Evolutionary conservation across 2,888 invertebrate species (phyloP).

Genomic region (Sarcophaga caerulescens): DNA sequence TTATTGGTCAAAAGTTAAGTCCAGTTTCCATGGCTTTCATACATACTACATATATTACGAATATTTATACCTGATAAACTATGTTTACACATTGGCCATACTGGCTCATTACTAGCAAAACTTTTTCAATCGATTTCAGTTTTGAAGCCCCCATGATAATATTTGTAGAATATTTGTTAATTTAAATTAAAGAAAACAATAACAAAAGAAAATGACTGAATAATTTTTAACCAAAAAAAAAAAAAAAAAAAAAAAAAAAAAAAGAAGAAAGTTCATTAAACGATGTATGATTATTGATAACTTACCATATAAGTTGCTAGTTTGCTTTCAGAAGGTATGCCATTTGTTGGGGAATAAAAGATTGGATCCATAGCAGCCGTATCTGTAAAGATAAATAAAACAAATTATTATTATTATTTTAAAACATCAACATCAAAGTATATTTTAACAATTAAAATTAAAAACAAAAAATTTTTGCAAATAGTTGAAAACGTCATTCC

Average conservation of each 20-base stretch:
- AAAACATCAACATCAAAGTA: conserved; percentile 24
- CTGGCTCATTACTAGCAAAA: no score
- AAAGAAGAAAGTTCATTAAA: background rate
- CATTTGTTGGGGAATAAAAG: conserved; percentile 86
- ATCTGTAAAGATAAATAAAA: conserved; percentile 71
- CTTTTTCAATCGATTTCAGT: no score
- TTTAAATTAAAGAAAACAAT: no score
- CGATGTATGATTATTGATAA: background rate
- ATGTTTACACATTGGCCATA: no score
- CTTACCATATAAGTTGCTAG: conserved; percentile 92
- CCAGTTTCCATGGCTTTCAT: no score
- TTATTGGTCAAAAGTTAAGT: no score
- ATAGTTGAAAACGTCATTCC: background rate
- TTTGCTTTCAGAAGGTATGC: conserved; percentile 92
- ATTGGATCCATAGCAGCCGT: conserved; percentile 87
- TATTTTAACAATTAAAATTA: background rate
- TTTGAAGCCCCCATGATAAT: no score
- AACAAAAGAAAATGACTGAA: no score
- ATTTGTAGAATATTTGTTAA: no score
- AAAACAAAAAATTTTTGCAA: background rate
- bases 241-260: no score
- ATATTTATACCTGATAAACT: no score
- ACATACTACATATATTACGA: no score
- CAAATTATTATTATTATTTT: background rate
- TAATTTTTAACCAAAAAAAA: background rate